Conservation (phyloP, 1,140 invertebrate species). For the Neuroterus valhalla region DNA sequence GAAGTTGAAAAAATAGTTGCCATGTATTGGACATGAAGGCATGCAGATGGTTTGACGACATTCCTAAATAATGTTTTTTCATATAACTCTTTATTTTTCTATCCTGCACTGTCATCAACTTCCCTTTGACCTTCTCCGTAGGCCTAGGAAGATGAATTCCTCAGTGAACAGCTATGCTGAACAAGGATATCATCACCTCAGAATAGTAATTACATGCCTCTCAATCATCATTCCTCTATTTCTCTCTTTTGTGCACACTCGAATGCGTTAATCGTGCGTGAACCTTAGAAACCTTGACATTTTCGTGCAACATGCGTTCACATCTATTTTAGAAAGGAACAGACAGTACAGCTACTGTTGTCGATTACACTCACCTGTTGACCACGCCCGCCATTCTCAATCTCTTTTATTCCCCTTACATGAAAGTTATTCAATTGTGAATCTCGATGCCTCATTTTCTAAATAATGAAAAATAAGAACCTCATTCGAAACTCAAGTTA, state of each 20-base stretch:
- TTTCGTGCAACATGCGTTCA: background rate
- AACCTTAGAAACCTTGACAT: slow-evolving; percentile 20
- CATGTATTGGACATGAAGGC: background rate
- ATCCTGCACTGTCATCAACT: slow-evolving; percentile 23
- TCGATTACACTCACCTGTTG: slow-evolving; percentile 1
- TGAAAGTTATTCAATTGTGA: background rate
- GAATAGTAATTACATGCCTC: slow-evolving; percentile 19
- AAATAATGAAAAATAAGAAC: too few species aligned
- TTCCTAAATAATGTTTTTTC: slow-evolving; percentile 8
- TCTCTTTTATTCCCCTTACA: background rate
- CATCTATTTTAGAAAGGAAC: slow-evolving; percentile 22
- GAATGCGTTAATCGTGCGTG: background rate
- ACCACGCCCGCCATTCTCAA: slow-evolving; percentile 9
- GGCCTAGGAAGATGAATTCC: background rate
- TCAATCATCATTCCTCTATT: background rate
- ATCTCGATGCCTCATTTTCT: too few species aligned
- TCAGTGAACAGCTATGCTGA: background rate
- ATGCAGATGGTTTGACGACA: background rate
- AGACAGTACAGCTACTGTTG: background rate
- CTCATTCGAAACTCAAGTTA: too few species aligned
- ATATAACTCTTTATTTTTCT: background rate
- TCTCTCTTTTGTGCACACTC: background rate
- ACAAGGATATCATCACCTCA: slow-evolving; percentile 24
- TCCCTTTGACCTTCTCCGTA: slow-evolving; percentile 1
- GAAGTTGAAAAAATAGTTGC: background rate